Conservation (phyloP, 2,797 vertebrate genomes). For the Crocidura indochinensis region DNA sequence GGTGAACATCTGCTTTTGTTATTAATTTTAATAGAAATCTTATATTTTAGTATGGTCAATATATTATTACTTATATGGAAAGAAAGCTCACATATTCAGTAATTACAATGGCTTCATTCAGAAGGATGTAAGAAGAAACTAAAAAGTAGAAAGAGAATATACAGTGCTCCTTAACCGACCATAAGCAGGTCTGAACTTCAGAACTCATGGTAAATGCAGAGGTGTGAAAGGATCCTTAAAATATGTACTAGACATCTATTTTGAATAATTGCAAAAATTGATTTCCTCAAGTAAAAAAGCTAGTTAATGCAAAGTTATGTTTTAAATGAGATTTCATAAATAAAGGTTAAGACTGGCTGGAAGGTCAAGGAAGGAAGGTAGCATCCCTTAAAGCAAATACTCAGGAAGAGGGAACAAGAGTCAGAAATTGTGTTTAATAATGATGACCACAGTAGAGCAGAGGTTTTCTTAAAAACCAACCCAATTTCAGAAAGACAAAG, state of each 20-base stretch:
- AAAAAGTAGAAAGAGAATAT: not conserved
- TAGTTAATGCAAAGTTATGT: too few species aligned
- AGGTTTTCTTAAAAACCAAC: too few species aligned
- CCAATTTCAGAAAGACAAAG: too few species aligned
- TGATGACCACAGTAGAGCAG: fast-evolving
- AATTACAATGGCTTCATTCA: not conserved
- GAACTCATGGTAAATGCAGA: not conserved
- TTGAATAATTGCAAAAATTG: too few species aligned
- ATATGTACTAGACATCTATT: too few species aligned
- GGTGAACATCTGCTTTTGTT: slow-evolving; percentile 45
- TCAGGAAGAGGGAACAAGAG: not conserved
- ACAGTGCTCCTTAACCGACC: not conserved
- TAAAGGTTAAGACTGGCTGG: too few species aligned
- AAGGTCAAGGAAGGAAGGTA: not conserved
- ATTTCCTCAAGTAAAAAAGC: too few species aligned
- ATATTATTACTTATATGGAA: not conserved
- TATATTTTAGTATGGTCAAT: slow-evolving; percentile 58
- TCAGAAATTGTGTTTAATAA: not conserved
- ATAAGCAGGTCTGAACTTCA: not conserved
- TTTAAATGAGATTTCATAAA: too few species aligned
- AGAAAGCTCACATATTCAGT: not conserved
- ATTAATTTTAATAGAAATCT: slow-evolving; percentile 36
- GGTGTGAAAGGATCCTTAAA: too few species aligned
- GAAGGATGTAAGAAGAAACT: not conserved
- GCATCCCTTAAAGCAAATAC: not conserved